Percentiles rank a stretch among this genome's conserved stretches.
Evolutionary conservation across 2,797 vertebrate species (phyloP).

Genomic region (Scomberomorus guttatus): DNA sequence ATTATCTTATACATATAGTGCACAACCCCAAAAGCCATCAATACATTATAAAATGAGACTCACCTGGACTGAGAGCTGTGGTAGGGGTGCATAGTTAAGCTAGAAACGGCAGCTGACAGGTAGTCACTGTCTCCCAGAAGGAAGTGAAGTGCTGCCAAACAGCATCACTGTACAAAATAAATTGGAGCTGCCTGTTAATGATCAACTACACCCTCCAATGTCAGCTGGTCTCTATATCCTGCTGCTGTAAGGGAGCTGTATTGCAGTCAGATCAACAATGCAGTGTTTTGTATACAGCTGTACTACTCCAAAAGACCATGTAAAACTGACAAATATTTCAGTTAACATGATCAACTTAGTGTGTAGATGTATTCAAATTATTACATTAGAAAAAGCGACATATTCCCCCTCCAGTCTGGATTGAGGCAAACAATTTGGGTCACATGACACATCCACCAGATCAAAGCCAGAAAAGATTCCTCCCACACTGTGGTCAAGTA

Average conservation of each 20-base stretch:
- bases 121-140: constrained; percentile 51
- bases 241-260: constrained; percentile 39
- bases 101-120: constrained; percentile 28
- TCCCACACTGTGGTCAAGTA: constrained; percentile 58
- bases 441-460: constrained; percentile 62
- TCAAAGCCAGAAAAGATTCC: constrained; percentile 57
- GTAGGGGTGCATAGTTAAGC: constrained; percentile 46
- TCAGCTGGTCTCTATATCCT: constrained; percentile 28
- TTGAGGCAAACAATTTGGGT: constrained; percentile 55
- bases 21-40: background rate
- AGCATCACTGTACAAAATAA: constrained; percentile 78
- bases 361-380: background rate
- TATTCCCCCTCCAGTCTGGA: background rate
- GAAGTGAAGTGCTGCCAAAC: constrained; percentile 77
- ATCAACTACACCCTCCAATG: constrained; percentile 74
- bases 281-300: background rate
- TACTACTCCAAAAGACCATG: background rate
- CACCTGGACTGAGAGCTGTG: constrained; percentile 69
- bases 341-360: background rate
- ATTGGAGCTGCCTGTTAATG: constrained; percentile 80
- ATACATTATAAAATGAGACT: constrained; percentile 21
- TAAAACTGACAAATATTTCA: background rate
- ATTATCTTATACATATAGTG: background rate
- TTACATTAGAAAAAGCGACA: background rate
- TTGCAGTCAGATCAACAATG: constrained; percentile 7